A percentile compares a stretch with the other conserved stretches of the same genome.
These are phyloP conservation scores for Heliconius eleuchia DNA, from an alignment of 1,140 invertebrate species.

Conservation along the genomic window DNA sequence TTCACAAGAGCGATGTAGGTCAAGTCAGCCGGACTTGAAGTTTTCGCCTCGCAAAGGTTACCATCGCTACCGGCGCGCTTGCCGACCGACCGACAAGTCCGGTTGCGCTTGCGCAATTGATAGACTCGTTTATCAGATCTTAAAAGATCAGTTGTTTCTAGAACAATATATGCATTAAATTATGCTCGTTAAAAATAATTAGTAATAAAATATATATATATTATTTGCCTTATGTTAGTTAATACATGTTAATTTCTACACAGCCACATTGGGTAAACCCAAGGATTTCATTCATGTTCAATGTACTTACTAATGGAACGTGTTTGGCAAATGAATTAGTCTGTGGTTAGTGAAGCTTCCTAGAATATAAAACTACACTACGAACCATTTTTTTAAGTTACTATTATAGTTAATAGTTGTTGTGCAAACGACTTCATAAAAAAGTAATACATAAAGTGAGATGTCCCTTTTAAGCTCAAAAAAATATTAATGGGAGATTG, in stretches of 20 bases:
- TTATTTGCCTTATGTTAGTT: background rate
- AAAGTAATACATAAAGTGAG: no score
- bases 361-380: background rate
- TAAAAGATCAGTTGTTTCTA: conserved; percentile 71
- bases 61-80: conserved; percentile 52
- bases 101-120: conserved; percentile 74
- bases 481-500: no score
- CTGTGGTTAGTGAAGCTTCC: conserved; percentile 39
- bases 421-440: no score
- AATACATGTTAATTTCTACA: conserved; percentile 19
- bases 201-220: background rate
- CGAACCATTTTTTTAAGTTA: background rate
- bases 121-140: conserved; percentile 75
- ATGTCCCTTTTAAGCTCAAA: no score
- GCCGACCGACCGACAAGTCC: conserved; percentile 55
- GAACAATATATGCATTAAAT: conserved; percentile 37
- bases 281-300: conserved; percentile 69
- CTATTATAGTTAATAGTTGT: background rate
- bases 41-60: conserved; percentile 77
- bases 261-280: conserved; percentile 55
- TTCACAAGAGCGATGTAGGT: conserved; percentile 77
- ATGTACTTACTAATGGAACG: conserved; percentile 45
- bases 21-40: conserved; percentile 77
- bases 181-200: conserved; percentile 8
- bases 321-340: conserved; percentile 59